Base-by-base conservation (phyloP, 2,888 invertebrate genomes). In the Amaurobius ferox region DNA sequence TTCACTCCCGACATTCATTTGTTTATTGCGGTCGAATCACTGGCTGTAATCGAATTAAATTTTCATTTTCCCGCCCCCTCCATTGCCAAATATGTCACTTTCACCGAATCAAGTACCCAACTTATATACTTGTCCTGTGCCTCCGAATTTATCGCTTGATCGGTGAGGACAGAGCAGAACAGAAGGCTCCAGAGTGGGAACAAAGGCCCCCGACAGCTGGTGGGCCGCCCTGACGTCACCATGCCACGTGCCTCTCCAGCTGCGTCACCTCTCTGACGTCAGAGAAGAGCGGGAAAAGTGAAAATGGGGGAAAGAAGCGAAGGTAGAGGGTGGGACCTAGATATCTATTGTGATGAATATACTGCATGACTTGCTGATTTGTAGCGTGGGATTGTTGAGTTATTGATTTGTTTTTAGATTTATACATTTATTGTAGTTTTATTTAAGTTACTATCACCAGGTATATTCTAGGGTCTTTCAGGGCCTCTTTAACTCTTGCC, bases 201-300 rank as follows among this genome's bases (percentile, higher is more conserved):
- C 83, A 83, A 83, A 77, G 44, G 35, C 83, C 68, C 77, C 77
- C 83, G 78, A 85, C 85, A 85, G 85, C 85, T 85, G 85, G 85
- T 85, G 85, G 85, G 85, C 85, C 55, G 55, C 28, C 40, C 55
- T 85, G 77, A 85, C 85, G 85, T 85, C 85, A 85, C 55, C 77
- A n/a, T 29, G 73, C 23, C 85, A 79, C 85, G 85, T 78, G 85
- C 78, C 78, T 44, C 68, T 73, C 64, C 85, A 85, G 85, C 85
- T 85, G 85, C 85, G 85, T 85, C 83, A 83, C 72, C 64, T 40
- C 40, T 23, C 26, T 30, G 26, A 35, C 72, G 40, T 23, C 11
- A 9, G 16, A 35, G 70, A 55, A 55, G 71, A 29, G 55, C 26
- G 44, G 11, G 68, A 61, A 61, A 61, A 35, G 35, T 28, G 72